Evolutionary conservation across 2,888 invertebrate genomes (phyloP).

Genomic region (Xanthia icteritia): DNA sequence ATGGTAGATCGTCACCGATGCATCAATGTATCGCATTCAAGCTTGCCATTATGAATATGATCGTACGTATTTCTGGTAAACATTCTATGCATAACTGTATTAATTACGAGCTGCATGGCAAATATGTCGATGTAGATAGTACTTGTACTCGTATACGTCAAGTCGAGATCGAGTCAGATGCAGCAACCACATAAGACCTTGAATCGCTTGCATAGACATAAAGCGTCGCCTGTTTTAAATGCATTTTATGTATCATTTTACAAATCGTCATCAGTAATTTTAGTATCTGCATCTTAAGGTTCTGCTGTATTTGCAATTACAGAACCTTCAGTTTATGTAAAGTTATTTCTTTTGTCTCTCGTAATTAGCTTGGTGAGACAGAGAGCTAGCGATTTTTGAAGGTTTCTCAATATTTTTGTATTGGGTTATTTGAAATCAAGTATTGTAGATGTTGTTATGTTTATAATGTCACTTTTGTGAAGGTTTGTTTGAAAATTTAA

Average conservation of each 20-base stretch:
- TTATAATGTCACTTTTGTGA: neutral
- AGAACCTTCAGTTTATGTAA: slow-evolving; percentile 21
- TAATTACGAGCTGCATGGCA: slow-evolving; percentile 34
- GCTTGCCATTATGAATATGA: slow-evolving; percentile 38
- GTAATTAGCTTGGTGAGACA: slow-evolving; percentile 20
- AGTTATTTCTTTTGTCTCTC: slow-evolving; percentile 26
- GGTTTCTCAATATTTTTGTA: slow-evolving; percentile 20
- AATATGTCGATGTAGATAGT: slow-evolving; percentile 33
- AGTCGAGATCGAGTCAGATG: slow-evolving; percentile 46
- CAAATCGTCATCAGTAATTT: slow-evolving; percentile 25
- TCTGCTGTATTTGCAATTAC: slow-evolving; percentile 9
- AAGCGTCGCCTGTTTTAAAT: slow-evolving; percentile 30
- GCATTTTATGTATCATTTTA: slow-evolving; percentile 41
- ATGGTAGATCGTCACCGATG: slow-evolving; percentile 3
- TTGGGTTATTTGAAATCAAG: neutral
- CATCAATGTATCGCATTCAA: slow-evolving; percentile 43
- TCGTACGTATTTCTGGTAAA: slow-evolving; percentile 33
- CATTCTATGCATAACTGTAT: slow-evolving; percentile 30
- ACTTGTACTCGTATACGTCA: slow-evolving; percentile 3
- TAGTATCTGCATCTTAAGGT: slow-evolving; percentile 5
- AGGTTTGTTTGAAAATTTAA: neutral
- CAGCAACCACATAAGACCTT: slow-evolving; percentile 70
- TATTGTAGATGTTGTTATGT: neutral
- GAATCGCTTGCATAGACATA: slow-evolving; percentile 47
- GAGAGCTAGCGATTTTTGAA: slow-evolving; percentile 23